phyloP scores from a whole-genome alignment of 1,140 invertebrate species.

The Tetramorium alpestre region DNA sequence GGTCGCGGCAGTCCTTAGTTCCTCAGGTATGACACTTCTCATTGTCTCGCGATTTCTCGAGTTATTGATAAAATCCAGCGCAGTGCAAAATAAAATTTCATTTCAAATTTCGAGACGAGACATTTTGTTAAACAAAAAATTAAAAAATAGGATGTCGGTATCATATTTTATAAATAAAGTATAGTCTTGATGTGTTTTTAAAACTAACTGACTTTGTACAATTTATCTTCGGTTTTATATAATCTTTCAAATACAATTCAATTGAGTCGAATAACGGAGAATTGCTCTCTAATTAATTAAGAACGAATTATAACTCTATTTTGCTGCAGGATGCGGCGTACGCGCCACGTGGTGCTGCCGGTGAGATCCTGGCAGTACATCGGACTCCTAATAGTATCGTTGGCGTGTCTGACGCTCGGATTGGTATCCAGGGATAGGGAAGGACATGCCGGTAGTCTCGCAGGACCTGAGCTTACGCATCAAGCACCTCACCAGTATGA shows the following conservation, averaged over 20 bases:
- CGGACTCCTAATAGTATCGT: constrained; percentile 80
- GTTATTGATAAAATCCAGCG: background rate
- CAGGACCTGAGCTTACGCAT: constrained; percentile 81
- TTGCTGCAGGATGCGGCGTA: constrained; percentile 77
- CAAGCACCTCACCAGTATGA: constrained; percentile 80
- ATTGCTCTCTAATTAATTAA: background rate
- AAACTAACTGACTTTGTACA: background rate
- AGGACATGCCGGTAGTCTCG: constrained; percentile 80
- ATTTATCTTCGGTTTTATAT: background rate
- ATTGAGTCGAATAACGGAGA: background rate
- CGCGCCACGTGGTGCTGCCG: constrained; percentile 79
- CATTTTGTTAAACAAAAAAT: background rate
- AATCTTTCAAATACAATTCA: background rate
- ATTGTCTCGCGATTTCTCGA: background rate
- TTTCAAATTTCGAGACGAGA: background rate
- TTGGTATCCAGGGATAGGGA: constrained; percentile 80
- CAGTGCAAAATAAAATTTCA: background rate
- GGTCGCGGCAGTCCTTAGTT: background rate
- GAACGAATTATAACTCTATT: background rate
- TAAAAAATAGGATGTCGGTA: background rate
- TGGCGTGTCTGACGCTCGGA: constrained; percentile 81
- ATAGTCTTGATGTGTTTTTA: background rate
- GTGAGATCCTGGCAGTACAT: constrained; percentile 82
- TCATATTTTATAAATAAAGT: background rate
- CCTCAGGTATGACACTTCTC: constrained; percentile 9